A percentile compares a stretch with the other conserved stretches of the same genome.
Evolutionary conservation across 2,797 vertebrate species (phyloP).

Genomic region (Euthynnus affinis): DNA sequence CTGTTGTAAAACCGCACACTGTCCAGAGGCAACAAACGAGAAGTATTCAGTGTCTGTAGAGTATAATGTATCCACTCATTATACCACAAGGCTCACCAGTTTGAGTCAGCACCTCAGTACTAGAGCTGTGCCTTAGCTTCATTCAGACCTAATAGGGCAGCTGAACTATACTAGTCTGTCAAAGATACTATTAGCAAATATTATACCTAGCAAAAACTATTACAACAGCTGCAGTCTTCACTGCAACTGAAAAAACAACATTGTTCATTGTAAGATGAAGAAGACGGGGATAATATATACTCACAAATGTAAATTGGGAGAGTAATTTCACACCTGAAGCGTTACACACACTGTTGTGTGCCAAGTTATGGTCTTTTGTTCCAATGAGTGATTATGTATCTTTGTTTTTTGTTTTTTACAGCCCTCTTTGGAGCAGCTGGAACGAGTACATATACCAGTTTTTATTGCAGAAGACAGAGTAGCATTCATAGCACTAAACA

Average conservation of each 20-base stretch:
- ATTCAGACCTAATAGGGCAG: conserved; percentile 52
- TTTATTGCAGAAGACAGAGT: conserved; percentile 64
- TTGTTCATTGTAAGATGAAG: conserved; percentile 34
- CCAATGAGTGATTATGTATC: conserved; percentile 65
- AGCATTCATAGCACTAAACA: conserved; percentile 49
- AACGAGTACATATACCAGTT: conserved; percentile 32
- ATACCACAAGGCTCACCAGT: conserved; percentile 43
- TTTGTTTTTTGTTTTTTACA: conserved; percentile 61
- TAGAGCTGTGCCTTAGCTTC: conserved; percentile 38
- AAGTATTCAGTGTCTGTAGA: conserved; percentile 55
- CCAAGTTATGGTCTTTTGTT: conserved; percentile 74
- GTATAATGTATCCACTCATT: conserved; percentile 62
- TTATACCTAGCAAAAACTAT: conserved; percentile 24
- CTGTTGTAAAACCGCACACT: conserved; percentile 57
- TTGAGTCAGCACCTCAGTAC: conserved; percentile 53
- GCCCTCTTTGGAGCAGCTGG: conserved; percentile 65
- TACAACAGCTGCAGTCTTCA: conserved; percentile 18
- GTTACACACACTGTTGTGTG: conserved; percentile 69
- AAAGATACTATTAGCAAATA: conserved; percentile 24
- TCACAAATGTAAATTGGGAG: conserved; percentile 65
- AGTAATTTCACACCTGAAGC: conserved; percentile 82
- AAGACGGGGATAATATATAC: conserved; percentile 38
- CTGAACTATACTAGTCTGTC: conserved; percentile 29
- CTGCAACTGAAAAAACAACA: conserved; percentile 41
- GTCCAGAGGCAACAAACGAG: conserved; percentile 61